A percentile compares a stretch with the other conserved stretches of the same genome.
Conservation (phyloP, 1,140 invertebrate genomes). For the Bradysia coprophila region DNA sequence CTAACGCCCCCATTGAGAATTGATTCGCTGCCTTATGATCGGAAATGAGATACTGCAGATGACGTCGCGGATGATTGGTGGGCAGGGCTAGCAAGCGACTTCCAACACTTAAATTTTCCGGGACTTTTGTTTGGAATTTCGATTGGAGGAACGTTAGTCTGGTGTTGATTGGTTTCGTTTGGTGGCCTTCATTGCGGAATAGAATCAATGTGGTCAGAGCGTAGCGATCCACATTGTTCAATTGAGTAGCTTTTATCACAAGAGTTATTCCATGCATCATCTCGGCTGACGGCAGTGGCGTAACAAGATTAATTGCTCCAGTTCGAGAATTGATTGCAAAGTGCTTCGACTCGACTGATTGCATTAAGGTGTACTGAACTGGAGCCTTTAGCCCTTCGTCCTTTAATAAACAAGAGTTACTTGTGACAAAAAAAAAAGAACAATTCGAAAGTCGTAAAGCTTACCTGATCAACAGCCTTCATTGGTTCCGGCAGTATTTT, state of each 20-base stretch:
- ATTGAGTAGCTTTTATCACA: constrained; percentile 63
- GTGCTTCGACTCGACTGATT: constrained; percentile 24
- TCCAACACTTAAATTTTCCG: constrained; percentile 56
- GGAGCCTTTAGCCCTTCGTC: constrained; percentile 50
- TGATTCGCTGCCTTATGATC: constrained; percentile 19
- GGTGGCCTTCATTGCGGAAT: constrained; percentile 15
- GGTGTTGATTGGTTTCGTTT: constrained; percentile 25
- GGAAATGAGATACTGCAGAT: constrained; percentile 20
- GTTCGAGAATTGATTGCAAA: constrained; percentile 36
- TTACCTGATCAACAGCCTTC: constrained; percentile 40
- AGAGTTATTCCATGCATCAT: constrained; percentile 43
- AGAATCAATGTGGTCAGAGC: constrained; percentile 64
- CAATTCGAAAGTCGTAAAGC: neutral
- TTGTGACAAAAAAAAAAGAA: neutral
- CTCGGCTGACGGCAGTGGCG: constrained; percentile 37
- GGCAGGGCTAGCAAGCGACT: constrained; percentile 42
- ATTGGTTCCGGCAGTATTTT: constrained; percentile 36
- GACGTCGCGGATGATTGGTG: constrained; percentile 39
- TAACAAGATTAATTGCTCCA: constrained; percentile 36
- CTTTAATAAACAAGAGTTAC: too few relatives aligned
- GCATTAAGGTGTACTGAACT: constrained; percentile 39
- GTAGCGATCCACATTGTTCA: constrained; percentile 75
- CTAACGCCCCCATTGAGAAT: constrained; percentile 51
- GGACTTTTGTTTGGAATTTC: constrained; percentile 46
- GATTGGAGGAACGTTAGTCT: constrained; percentile 44